Evolutionary conservation across 2,797 vertebrate species (phyloP), one percentile per base, ranked within the genome.

Genomic region (Coregonus ussuriensis): DNA sequence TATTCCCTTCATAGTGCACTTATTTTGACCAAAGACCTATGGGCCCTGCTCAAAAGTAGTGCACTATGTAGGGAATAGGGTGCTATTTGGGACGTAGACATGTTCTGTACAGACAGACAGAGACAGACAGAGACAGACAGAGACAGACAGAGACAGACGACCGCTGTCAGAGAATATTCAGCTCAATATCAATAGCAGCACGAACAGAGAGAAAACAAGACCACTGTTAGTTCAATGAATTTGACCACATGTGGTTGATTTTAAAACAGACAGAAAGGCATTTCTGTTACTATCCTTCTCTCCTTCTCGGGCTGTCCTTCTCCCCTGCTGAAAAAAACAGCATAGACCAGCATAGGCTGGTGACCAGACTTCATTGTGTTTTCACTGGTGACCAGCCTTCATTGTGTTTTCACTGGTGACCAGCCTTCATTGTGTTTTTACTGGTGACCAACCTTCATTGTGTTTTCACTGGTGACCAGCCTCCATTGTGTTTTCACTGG

Each of bases 121-220:
- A 52, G 33, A 21, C 47, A 86, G 78, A 88, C 83, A 14, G 37
- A 52, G 33, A 21, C 47, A 86, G 78, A 88, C 83, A 14, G 9
- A 52, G 33, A 21, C 47, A 86, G 78, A 88, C 83, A 14, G 37
- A 52, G 33, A 21, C 47, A 86, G 78, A 88, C 83, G 83, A 81
- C 83, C 82, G 62, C 80, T 86, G 87, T 91, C 87, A 86, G 66
- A 77, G 76, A 52, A 74, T 73, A 81, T 90, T 80, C 41, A 56
- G 83, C 85, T 89, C 84, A 79, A 77, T 80, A 81, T 84, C 86
- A 72, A 21, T 37, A 79, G 73, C 82, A 37, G 73, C 82, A 47
- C 4, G n/a, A 77, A 87, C 77, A 74, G 15, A 76, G 35, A 74
- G 72, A 85, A 73, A 70, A 81, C 68, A 62, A 72, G 16, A 63